phyloP scores from a whole-genome alignment of 2,113 vertebrate species.

The Narcine bancroftii region DNA sequence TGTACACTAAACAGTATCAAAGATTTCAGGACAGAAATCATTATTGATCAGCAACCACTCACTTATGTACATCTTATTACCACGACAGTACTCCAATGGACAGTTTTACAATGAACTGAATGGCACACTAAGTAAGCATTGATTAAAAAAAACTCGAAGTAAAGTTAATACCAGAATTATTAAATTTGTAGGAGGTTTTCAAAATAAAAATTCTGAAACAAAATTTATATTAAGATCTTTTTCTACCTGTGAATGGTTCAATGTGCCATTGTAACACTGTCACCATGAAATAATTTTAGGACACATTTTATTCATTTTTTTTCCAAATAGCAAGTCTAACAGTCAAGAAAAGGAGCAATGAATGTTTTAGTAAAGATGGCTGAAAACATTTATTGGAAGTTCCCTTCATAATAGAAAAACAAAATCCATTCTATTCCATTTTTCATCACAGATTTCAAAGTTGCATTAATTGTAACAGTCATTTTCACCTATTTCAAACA shows the following conservation, averaged over 20 bases:
- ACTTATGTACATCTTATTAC: background rate
- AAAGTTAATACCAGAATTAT: background rate
- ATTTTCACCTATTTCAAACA: background rate
- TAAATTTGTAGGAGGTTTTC: background rate
- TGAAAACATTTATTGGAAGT: background rate
- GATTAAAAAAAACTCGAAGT: background rate
- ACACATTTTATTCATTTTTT: background rate
- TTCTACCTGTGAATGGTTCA: background rate
- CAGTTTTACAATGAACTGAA: background rate
- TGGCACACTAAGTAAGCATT: background rate
- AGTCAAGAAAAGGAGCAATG: background rate
- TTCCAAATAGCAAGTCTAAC: background rate
- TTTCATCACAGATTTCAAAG: background rate
- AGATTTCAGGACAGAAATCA: slow-evolving; percentile 25
- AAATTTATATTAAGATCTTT: background rate
- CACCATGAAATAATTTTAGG: background rate
- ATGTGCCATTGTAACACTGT: background rate
- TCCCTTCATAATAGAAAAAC: background rate
- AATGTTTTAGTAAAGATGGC: background rate
- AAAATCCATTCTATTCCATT: background rate
- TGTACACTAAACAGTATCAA: background rate
- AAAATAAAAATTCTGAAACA: background rate
- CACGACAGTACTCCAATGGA: background rate
- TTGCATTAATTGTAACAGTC: background rate
- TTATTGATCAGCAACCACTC: background rate